phyloP scores from a whole-genome alignment of 2,888 invertebrate species.

The Machimus atricapillus region DNA sequence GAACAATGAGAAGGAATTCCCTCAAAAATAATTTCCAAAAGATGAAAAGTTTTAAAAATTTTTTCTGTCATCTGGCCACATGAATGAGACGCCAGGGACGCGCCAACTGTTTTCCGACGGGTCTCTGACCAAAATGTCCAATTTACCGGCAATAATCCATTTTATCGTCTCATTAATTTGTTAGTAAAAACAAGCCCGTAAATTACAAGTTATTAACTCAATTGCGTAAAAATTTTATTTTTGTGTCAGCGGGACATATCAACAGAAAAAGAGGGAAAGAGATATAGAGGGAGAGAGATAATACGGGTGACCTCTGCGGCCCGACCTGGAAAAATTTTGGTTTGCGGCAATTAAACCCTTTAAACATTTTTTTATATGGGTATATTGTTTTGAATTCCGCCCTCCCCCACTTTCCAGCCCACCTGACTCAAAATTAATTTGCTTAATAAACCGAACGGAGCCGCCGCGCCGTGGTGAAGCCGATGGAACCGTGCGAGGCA shows the following conservation, averaged over 20 bases:
- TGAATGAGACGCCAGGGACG: background rate
- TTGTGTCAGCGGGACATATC: background rate
- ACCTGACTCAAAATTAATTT: conserved; percentile 4
- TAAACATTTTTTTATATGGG: background rate
- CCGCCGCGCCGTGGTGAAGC: background rate
- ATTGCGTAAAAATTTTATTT: background rate
- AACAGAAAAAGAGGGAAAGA: background rate
- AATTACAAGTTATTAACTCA: conserved; percentile 26
- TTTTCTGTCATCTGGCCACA: background rate
- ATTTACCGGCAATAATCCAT: conserved; percentile 15
- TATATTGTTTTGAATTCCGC: background rate
- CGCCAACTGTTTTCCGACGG: background rate
- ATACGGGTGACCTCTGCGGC: background rate
- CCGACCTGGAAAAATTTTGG: background rate
- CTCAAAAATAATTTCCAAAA: background rate
- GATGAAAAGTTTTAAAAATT: background rate
- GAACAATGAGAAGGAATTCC: background rate
- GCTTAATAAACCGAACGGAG: conserved; percentile 17
- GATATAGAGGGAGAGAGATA: no score
- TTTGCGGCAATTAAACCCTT: background rate
- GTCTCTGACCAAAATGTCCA: background rate
- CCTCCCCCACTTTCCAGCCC: background rate
- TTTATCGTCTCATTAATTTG: conserved; percentile 33
- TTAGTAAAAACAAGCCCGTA: conserved; percentile 21
- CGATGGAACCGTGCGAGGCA: background rate